Evolutionary conservation across 1,140 invertebrate genomes (phyloP).

Genomic region (Drosophila dunni): DNA sequence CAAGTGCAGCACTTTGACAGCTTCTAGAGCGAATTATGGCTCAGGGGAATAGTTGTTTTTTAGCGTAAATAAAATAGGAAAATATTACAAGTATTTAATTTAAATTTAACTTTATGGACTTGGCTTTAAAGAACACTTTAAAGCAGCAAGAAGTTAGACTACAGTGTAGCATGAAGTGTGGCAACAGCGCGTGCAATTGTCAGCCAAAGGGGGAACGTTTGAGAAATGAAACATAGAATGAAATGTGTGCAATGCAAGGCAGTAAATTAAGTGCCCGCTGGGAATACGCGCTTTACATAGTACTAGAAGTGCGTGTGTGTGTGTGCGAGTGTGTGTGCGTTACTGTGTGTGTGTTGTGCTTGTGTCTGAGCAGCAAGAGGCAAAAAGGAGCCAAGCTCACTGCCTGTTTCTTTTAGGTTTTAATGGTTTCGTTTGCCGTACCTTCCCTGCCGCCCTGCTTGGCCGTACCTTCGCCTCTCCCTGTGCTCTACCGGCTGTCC

Average conservation of each 20-base stretch:
- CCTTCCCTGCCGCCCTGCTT: not conserved
- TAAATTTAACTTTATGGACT: not conserved
- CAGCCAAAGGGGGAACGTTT: slow-evolving; percentile 36
- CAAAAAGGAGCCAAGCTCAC: slow-evolving; percentile 32
- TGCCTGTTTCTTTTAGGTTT: slow-evolving; percentile 35
- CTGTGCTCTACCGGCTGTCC: slow-evolving; percentile 1
- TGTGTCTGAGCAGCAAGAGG: slow-evolving; percentile 20
- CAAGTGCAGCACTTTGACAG: slow-evolving; percentile 22
- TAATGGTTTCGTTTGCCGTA: slow-evolving; percentile 53
- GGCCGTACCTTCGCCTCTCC: not conserved
- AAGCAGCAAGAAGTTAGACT: not conserved
- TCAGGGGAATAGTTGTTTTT: not conserved
- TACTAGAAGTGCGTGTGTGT: slow-evolving; percentile 23
- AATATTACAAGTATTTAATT: slow-evolving; percentile 11
- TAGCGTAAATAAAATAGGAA: not conserved
- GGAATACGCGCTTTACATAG: slow-evolving; percentile 54
- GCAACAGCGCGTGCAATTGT: slow-evolving; percentile 54
- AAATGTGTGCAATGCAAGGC: slow-evolving; percentile 57
- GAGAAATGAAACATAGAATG: slow-evolving; percentile 58
- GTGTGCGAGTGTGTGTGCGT: slow-evolving; percentile 1
- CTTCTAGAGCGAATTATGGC: not conserved
- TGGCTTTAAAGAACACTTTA: not conserved
- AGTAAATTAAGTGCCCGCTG: slow-evolving; percentile 82
- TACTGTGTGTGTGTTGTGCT: slow-evolving; percentile 13
- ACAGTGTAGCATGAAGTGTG: slow-evolving; percentile 43